Conservation (phyloP, 2,888 invertebrate genomes). For the Apamea anceps region DNA sequence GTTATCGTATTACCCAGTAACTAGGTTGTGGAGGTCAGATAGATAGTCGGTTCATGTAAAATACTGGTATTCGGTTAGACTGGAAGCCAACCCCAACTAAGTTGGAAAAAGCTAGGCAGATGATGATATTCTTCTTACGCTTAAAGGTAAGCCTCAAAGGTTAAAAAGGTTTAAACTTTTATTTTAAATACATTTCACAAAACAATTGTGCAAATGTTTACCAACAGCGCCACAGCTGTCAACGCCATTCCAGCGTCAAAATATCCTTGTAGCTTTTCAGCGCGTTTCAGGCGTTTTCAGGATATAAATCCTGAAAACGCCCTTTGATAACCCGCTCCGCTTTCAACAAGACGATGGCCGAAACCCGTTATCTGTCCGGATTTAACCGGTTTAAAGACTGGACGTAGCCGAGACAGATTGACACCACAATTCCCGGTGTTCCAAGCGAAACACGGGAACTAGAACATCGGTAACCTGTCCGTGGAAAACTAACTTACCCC, state of each 20-base stretch:
- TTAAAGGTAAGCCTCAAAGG: too few species aligned
- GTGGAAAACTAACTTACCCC: constrained; percentile 42
- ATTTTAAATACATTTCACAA: background rate
- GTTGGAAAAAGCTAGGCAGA: too few species aligned
- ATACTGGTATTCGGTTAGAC: too few species aligned
- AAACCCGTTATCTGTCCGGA: constrained; percentile 51
- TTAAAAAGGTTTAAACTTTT: background rate
- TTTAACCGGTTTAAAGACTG: constrained; percentile 61
- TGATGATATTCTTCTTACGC: too few species aligned
- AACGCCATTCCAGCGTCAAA: background rate
- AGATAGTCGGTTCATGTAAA: too few species aligned
- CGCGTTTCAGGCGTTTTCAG: too few species aligned
- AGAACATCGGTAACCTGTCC: constrained; percentile 45
- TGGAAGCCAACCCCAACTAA: too few species aligned
- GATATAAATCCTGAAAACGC: background rate
- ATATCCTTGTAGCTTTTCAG: background rate
- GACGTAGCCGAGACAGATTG: constrained; percentile 58
- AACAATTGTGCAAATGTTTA: background rate
- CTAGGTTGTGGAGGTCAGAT: too few species aligned
- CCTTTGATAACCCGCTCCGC: constrained; percentile 22
- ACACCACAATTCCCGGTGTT: constrained; percentile 61
- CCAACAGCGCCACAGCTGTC: too few species aligned
- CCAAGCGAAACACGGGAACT: constrained; percentile 42
- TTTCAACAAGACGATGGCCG: constrained; percentile 6
- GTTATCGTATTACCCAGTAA: too few species aligned